Evolutionary conservation across 2,797 vertebrate species (phyloP), one percentile per base, ranked within the genome.

Genomic region (Parauchenoglanis ngamensis): DNA sequence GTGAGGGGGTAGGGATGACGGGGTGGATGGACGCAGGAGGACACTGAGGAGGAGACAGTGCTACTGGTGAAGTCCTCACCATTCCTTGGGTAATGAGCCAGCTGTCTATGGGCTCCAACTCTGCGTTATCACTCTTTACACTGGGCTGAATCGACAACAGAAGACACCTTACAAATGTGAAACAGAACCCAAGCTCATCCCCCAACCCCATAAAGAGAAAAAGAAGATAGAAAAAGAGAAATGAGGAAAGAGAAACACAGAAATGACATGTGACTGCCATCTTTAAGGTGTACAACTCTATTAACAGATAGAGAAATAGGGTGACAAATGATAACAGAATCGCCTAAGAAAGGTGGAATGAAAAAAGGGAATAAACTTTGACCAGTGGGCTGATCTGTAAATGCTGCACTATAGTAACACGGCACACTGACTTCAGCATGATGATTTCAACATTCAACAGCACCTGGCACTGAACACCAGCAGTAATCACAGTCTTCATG

Each of bases 1-100:
- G 86, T 91, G 90, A 59, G 86, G 54, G 40, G 68, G 85, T 82
- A 80, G 49, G 88, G 80, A 84, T 90, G 85, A 91, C 85, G 40
- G 1, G 31, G 44, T 84, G 80, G 90, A 52, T 86, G 76, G 89
- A 79, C 72, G 73, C 13, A n/a, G 88, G 86, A 57, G 79, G 86
- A 95, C 94, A 95, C 92, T 91, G 92, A 93, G 81, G 65, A 83
- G 92, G 93, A 92, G 91, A 89, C 79, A 87, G 52, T 90, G 90
- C 88, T 84, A 91, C 91, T 95, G 94, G 94, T 95, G 94, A 94
- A 95, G 94, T 96, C 96, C 97, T 99, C 98, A 99, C 98, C 98
- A 99, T 99, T 99, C 98, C 98, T 99, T 99, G 98, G 95, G 97
- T 97, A 95, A 99, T 98, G 94, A 99, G 98, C 98, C 98, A 99